Percentiles rank a stretch among this genome's conserved stretches.
Conservation (phyloP, 2,888 invertebrate genomes). For the Diarsia mendica region DNA sequence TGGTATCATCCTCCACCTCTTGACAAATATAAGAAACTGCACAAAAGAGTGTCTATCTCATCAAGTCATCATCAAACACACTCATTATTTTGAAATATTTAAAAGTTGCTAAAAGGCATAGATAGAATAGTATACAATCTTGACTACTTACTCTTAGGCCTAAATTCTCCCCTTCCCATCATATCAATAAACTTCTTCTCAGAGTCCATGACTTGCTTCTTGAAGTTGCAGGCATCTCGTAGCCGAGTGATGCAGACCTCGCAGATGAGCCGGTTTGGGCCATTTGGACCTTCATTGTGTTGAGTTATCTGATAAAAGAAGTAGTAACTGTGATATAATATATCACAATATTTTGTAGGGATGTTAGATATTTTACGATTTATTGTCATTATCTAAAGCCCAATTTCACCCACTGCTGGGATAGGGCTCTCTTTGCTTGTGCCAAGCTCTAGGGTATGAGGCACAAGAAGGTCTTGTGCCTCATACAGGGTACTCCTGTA, state of each 20-base stretch:
- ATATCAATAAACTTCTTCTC: conserved; percentile 87
- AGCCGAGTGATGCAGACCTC: conserved; percentile 87
- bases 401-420: too few relatives aligned
- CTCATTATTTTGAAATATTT: too few relatives aligned
- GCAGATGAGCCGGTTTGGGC: conserved; percentile 84
- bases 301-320: conserved; percentile 80
- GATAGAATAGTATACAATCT: neutral
- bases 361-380: neutral
- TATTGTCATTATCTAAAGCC: too few relatives aligned
- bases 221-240: conserved; percentile 87
- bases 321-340: neutral
- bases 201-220: conserved; percentile 85
- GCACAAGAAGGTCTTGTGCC: too few relatives aligned
- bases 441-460: too few relatives aligned
- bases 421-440: too few relatives aligned
- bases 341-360: neutral
- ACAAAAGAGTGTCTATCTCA: too few relatives aligned
- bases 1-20: too few relatives aligned
- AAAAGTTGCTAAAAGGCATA: neutral
- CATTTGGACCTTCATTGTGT: conserved; percentile 85
- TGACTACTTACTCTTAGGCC: conserved; percentile 66
- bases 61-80: too few relatives aligned
- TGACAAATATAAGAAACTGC: too few relatives aligned
- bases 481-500: too few relatives aligned
- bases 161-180: conserved; percentile 83